Base-by-base conservation (phyloP, 2,113 vertebrate genomes). In the Pholis gunnellus region DNA sequence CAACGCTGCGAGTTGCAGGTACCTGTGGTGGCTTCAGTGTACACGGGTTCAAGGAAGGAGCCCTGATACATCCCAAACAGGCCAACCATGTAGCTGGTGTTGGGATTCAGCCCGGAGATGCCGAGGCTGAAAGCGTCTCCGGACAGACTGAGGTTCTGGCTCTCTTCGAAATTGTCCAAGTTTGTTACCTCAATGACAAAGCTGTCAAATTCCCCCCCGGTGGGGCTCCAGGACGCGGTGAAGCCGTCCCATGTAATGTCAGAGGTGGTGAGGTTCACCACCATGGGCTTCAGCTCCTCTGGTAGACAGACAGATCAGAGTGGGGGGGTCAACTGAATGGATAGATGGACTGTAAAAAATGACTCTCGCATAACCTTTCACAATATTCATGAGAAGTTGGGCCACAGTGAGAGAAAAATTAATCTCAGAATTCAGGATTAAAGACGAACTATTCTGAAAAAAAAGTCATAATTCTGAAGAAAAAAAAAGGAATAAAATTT, bases 111-210 rank as follows among this genome's bases (percentile, higher is more conserved):
- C 46, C 95, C 96, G 6, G 96, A 91, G 75, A 99, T 72, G 52
- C 94, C 93, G 71, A 93, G 61, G 36, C 91, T 96, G 75, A 94
- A 90, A 78, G 94, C 95, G 5, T 89, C 90, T 6, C 97, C 97
- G 0, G 96, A 96, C 52, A 99, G 93, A 0, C 95, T 96, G 88
- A 97, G 87, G 67, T 95, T 97, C 75, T 84, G 80, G 69, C 74
- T 86, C 38, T 93, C 91, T 31, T 91, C 87, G 0, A 86, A 79
- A 1, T 78, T 87, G 54, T 95, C 95, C 38, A 94, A 2, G 90
- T 98, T 97, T 93, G 95, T 95, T 94, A 99, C 95, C 95, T 98
- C 96, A 90, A 99, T 82, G 90, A 97, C 78, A 96, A 99, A 99
- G 93, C 64, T 94, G 86, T 97, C 96, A 95, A 94, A 99, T 71